phyloP scores from a whole-genome alignment of 2,888 invertebrate genomes.

The Clostera curtula region DNA sequence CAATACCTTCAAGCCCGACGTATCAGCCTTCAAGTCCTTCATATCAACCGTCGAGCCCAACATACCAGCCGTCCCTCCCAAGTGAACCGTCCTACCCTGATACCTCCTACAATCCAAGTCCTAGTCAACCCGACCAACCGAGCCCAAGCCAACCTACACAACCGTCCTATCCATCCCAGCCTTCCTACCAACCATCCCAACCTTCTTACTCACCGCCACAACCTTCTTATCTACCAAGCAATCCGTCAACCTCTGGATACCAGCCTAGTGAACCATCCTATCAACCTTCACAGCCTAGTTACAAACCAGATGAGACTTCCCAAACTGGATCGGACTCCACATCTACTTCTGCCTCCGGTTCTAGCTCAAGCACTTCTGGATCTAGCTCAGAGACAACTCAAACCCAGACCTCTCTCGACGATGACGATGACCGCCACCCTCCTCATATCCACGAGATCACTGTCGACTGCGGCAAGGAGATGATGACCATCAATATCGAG shows the following conservation, averaged over 20 bases:
- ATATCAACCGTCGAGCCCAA: slow-evolving; percentile 21
- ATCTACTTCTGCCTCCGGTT: slow-evolving; percentile 7
- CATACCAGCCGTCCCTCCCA: slow-evolving; percentile 23
- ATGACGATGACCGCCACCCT: slow-evolving; percentile 81
- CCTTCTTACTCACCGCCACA: slow-evolving; percentile 26
- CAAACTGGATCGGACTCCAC: slow-evolving; percentile 3
- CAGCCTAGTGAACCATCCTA: slow-evolving; percentile 23
- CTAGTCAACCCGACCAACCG: slow-evolving; percentile 16
- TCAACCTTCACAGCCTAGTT: slow-evolving; percentile 19
- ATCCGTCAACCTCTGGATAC: slow-evolving; percentile 28
- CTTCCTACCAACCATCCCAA: slow-evolving; percentile 23
- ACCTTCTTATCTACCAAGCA: slow-evolving; percentile 35
- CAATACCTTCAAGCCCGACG: slow-evolving; percentile 34
- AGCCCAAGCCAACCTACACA: slow-evolving; percentile 22
- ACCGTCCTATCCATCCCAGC: slow-evolving; percentile 26
- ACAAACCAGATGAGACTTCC: slow-evolving; percentile 21
- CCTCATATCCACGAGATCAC: slow-evolving; percentile 85
- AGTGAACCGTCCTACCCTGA: slow-evolving; percentile 19
- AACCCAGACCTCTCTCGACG: slow-evolving; percentile 30
- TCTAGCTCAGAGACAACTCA: slow-evolving; percentile 10
- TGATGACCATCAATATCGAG: slow-evolving; percentile 87
- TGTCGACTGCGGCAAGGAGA: slow-evolving; percentile 85
- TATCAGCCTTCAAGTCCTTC: slow-evolving; percentile 20
- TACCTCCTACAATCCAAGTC: slow-evolving; percentile 11
- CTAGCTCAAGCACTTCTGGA: slow-evolving; percentile 8